Percentiles rank a stretch among this genome's conserved stretches.
Evolutionary conservation across 2,113 vertebrate genomes (phyloP).

Genomic region (Spilogale gracilis): DNA sequence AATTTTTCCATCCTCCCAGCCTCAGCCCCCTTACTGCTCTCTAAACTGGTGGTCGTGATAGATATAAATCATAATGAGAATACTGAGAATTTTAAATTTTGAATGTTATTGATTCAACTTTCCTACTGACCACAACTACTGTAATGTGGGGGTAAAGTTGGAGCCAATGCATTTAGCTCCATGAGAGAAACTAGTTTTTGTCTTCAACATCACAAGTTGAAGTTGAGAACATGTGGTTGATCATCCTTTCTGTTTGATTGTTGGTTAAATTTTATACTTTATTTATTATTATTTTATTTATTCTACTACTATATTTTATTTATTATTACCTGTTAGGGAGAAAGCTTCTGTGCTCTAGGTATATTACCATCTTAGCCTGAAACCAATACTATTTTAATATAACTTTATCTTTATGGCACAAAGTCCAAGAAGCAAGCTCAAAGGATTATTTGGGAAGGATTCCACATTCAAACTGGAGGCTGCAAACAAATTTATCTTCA

Average conservation of each 20-base stretch:
- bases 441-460: slow-evolving; percentile 24
- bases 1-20: background rate
- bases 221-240: background rate
- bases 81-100: background rate
- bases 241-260: background rate
- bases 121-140: background rate
- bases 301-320: background rate
- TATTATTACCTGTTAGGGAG: background rate
- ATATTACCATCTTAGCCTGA: background rate
- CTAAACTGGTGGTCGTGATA: background rate
- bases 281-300: background rate
- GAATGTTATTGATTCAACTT: background rate
- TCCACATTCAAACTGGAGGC: background rate
- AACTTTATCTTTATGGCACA: background rate
- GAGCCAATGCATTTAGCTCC: background rate
- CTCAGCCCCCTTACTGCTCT: background rate
- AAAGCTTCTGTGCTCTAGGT: background rate
- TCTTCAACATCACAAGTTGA: background rate
- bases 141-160: background rate
- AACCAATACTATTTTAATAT: slow-evolving; percentile 25
- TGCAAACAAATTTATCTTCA: background rate
- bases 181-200: background rate
- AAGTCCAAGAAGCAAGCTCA: background rate
- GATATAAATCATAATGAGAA: background rate
- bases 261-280: background rate